Base-by-base conservation (phyloP, 2,113 vertebrate genomes). In the Mesitornis unicolor region DNA sequence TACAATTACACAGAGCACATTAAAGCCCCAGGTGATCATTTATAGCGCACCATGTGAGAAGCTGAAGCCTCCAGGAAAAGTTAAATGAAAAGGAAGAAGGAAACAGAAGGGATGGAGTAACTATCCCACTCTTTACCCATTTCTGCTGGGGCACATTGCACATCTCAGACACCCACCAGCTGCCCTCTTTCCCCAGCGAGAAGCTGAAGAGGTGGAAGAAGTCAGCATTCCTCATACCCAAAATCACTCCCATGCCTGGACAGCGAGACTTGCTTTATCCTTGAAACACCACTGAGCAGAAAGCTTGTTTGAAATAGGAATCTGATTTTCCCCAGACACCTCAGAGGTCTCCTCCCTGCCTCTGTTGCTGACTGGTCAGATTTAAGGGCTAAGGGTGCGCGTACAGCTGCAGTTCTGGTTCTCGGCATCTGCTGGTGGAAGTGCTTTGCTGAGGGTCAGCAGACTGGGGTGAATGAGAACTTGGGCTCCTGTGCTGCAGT, bases 81-180 rank as follows among this genome's bases (percentile, higher is more conserved):
- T n/a, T 45, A 83, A 91, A 84, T 86, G 69, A 84, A 93, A 93
- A 88, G 63, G 50, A 84, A 81, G 31, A 89, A 80, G 51, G 75
- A 47, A 94, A 70, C 13, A 70, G 65, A 50, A 73, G 59, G 16
- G 33, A 47, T 68, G n/a, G n/a, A n/a, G n/a, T n/a, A 20, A 86
- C 38, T n/a, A 17, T 77, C 11, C 26, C 47, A n/a, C 36, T 13
- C 4, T 50, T 80, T n/a, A 24, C n/a, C 63, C 42, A 2, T 33
- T 67, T 78, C 40, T 90, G 11, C 6, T 24, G 67, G 43, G 45
- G 45, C 13, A n/a, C 17, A 7, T 8, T 7, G 22, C 65, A 54
- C 29, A 33, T 26, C 47, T 60, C 47, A n/a, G n/a, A n/a, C n/a
- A n/a, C n/a, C n/a, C n/a, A n/a, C n/a, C n/a, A n/a, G n/a, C 31